Conservation (phyloP, 2,113 vertebrate species). For the Alosa alosa region DNA sequence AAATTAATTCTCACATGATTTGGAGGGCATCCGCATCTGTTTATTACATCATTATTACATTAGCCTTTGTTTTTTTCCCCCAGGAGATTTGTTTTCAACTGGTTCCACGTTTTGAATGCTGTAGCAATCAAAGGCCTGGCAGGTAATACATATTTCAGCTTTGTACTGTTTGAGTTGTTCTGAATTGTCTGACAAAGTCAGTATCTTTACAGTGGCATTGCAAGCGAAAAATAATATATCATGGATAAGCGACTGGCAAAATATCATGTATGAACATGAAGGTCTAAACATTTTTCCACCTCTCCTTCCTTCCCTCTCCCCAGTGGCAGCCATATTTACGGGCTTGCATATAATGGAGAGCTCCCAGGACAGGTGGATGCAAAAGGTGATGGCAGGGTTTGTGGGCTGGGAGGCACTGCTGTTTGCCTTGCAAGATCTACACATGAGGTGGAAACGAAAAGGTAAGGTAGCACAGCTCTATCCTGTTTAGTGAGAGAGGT, state of each 20-base stretch:
- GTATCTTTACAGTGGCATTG: too few relatives aligned
- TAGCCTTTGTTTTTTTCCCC: neutral
- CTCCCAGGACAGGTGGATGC: conserved; percentile 56
- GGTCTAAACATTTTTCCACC: neutral
- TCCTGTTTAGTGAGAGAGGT: neutral
- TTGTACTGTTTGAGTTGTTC: neutral
- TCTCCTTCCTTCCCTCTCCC: conserved; percentile 6
- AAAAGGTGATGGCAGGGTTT: conserved; percentile 73
- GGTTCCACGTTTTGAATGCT: conserved; percentile 60
- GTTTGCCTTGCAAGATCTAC: conserved; percentile 54
- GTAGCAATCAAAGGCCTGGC: conserved; percentile 63
- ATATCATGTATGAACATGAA: neutral
- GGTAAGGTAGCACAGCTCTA: conserved; percentile 23
- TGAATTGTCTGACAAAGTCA: too few relatives aligned
- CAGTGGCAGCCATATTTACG: conserved; percentile 74
- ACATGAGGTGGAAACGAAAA: conserved; percentile 40
- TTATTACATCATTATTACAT: neutral
- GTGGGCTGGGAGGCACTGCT: conserved; percentile 68
- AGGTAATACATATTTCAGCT: conserved; percentile 52
- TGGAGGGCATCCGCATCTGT: neutral
- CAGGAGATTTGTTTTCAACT: conserved; percentile 71
- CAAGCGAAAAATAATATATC: neutral
- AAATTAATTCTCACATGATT: neutral
- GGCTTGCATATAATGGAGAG: conserved; percentile 63
- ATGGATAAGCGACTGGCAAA: neutral